Percentiles rank a stretch among this genome's conserved stretches.
These are phyloP conservation scores for Anoplopoma fimbria DNA, from an alignment of 2,113 vertebrate genomes.

Conservation along the genomic window DNA sequence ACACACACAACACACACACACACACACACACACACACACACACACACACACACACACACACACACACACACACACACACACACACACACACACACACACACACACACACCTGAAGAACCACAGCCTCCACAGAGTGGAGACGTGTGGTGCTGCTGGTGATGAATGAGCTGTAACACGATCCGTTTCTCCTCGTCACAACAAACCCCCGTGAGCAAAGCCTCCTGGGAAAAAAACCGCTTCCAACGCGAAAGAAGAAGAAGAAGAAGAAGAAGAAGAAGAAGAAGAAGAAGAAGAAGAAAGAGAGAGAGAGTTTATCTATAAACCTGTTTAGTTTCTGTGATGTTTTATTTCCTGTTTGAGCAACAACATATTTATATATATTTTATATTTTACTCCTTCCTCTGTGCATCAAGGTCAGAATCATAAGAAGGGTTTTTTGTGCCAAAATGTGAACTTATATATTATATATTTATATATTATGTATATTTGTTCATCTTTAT, in stretches of 20 bases:
- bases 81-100: conserved; percentile 22
- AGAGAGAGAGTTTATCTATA: background rate
- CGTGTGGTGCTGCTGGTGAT: conserved; percentile 16
- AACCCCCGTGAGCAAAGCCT: conserved; percentile 42
- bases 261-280: background rate
- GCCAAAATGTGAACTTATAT: no score
- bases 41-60: conserved; percentile 14
- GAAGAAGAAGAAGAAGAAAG: background rate
- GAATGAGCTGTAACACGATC: conserved; percentile 49
- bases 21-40: conserved; percentile 23
- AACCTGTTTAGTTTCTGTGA: no score
- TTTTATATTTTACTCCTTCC: no score
- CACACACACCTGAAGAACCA: background rate
- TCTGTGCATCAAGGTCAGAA: no score
- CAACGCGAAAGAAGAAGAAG: conserved; percentile 7
- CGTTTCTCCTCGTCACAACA: conserved; percentile 54
- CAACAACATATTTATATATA: no score
- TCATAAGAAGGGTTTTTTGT: no score
- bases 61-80: conserved; percentile 16
- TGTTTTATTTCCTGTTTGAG: no score
- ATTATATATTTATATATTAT: no score
- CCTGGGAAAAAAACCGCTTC: conserved; percentile 28
- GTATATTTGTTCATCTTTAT: no score
- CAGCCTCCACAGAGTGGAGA: background rate
- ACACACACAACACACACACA: conserved; percentile 1